These are phyloP conservation scores for Apodemus agrarius DNA, from an alignment of 2,797 vertebrate genomes.

Conservation along the genomic window DNA sequence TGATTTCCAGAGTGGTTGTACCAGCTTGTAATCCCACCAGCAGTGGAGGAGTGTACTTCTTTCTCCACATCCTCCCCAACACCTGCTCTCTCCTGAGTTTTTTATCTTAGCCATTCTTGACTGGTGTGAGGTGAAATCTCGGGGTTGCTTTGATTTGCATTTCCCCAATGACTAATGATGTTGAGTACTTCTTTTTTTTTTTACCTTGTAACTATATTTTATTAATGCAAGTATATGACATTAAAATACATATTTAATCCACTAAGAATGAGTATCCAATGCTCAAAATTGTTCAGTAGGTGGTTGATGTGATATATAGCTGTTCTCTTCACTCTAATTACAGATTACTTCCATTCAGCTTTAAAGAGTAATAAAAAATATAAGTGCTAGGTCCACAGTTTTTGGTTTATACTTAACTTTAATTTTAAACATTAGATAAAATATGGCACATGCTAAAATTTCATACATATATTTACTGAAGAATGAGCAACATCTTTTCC, in stretches of 20 bases:
- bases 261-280: neutral
- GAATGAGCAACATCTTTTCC: neutral
- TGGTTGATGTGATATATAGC: neutral
- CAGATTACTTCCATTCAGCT: neutral
- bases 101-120: too few species aligned
- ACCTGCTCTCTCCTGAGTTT: too few species aligned
- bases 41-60: too few species aligned
- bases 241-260: neutral
- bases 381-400: neutral
- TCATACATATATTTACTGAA: neutral
- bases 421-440: conserved; percentile 32
- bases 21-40: too few species aligned
- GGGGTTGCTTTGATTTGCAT: too few species aligned
- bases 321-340: neutral
- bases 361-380: neutral
- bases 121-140: too few species aligned
- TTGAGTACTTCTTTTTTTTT: too few species aligned
- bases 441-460: neutral
- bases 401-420: conserved; percentile 37
- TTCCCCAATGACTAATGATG: too few species aligned
- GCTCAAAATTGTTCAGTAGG: neutral
- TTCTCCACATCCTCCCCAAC: too few species aligned
- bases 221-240: neutral
- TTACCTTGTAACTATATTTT: neutral
- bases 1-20: too few species aligned